phyloP scores from a whole-genome alignment of 2,888 invertebrate genomes.

The Lottia scabra region DNA sequence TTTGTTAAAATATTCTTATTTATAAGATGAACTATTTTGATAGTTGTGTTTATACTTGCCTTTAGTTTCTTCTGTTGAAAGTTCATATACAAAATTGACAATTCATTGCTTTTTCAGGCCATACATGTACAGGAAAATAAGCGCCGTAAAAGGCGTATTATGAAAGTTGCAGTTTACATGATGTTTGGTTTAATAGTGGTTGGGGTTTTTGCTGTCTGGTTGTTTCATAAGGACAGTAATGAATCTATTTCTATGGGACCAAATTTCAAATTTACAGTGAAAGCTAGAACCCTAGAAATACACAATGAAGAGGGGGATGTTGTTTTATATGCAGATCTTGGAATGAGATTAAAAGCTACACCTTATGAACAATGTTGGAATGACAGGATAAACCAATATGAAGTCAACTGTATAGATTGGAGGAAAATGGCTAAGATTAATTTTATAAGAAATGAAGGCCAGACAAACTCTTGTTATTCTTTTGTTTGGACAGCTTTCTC shows the following conservation, averaged over 20 bases:
- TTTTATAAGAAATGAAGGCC: constrained; percentile 26
- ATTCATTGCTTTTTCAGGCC: constrained; percentile 25
- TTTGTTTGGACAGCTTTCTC: constrained; percentile 30
- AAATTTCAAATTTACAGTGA: constrained; percentile 34
- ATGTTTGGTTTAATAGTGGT: constrained; percentile 38
- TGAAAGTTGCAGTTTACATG: constrained; percentile 39
- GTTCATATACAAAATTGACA: too few relatives aligned
- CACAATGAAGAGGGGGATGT: constrained; percentile 30
- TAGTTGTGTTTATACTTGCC: too few relatives aligned
- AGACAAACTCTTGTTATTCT: constrained; percentile 30
- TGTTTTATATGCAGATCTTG: constrained; percentile 37
- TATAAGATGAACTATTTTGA: too few relatives aligned
- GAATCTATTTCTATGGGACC: constrained; percentile 32
- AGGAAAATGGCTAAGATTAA: constrained; percentile 29
- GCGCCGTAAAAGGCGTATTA: constrained; percentile 37
- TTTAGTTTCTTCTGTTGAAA: too few relatives aligned
- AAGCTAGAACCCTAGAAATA: constrained; percentile 31
- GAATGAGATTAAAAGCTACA: constrained; percentile 31
- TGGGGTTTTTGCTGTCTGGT: constrained; percentile 39
- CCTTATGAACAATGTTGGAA: constrained; percentile 35
- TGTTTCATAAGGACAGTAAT: constrained; percentile 36
- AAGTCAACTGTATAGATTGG: constrained; percentile 34
- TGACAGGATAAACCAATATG: constrained; percentile 15
- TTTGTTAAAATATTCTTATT: too few relatives aligned
- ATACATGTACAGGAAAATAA: constrained; percentile 42